Conservation (phyloP, 2,113 vertebrate species). For the Lycaon pictus region DNA sequence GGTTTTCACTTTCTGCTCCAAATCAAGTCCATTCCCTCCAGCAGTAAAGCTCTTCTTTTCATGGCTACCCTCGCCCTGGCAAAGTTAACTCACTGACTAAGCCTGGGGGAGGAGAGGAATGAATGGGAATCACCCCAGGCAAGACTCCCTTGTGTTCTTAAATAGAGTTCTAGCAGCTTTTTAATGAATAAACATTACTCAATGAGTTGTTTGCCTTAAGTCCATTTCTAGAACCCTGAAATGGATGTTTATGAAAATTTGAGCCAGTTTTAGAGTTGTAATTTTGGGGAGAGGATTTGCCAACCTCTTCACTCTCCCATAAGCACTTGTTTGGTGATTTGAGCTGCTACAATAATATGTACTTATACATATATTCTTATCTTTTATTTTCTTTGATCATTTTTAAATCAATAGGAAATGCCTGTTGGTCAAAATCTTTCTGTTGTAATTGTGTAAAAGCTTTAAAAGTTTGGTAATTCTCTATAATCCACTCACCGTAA, state of each 20-base stretch:
- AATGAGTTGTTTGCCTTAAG: slow-evolving; percentile 35
- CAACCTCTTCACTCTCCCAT: not conserved
- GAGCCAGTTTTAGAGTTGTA: not conserved
- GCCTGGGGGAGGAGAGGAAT: not conserved
- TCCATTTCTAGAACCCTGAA: not conserved
- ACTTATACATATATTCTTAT: not conserved
- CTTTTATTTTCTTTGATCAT: slow-evolving; percentile 23
- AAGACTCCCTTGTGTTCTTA: not conserved
- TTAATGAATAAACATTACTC: not conserved
- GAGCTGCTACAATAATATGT: not conserved
- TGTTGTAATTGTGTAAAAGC: not conserved
- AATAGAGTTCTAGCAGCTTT: not conserved
- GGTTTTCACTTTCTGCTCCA: not conserved
- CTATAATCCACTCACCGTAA: not conserved
- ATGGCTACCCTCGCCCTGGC: not conserved
- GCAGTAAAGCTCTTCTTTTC: not conserved
- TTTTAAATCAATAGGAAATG: slow-evolving; percentile 25
- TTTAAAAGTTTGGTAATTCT: not conserved
- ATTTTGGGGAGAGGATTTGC: not conserved
- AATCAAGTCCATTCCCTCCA: not conserved
- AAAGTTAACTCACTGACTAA: not conserved
- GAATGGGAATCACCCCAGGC: not conserved
- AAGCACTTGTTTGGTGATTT: not conserved
- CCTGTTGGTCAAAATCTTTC: not conserved
- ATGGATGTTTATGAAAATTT: not conserved